These are phyloP conservation scores for Rhynchopsitta pachyrhyncha DNA, from an alignment of 2,113 vertebrate species.

Conservation along the genomic window DNA sequence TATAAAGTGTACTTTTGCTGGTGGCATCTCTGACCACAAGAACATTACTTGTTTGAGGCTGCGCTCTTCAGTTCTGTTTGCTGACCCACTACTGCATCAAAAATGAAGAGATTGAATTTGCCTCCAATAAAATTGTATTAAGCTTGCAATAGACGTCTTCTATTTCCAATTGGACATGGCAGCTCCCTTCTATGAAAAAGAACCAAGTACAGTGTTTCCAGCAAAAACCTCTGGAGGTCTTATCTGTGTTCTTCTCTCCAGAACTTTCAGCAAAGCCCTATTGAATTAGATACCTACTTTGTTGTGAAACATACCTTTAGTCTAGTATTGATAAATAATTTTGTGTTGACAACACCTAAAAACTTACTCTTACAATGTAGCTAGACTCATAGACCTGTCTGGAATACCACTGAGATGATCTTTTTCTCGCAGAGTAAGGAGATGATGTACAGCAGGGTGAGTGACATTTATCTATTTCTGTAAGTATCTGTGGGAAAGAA, in stretches of 20 bases:
- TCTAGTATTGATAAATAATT: neutral
- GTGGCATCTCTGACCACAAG: constrained; percentile 15
- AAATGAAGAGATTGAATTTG: constrained; percentile 56
- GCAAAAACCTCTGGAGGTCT: constrained; percentile 29
- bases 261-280: constrained; percentile 15
- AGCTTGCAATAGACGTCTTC: constrained; percentile 29
- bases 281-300: neutral
- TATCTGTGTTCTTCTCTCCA: constrained; percentile 24
- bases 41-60: neutral
- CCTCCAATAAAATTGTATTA: constrained; percentile 54
- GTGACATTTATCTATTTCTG: neutral
- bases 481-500: neutral
- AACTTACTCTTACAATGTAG: neutral
- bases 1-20: neutral
- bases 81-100: constrained; percentile 65
- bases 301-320: neutral
- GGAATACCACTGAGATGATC: neutral
- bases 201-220: neutral
- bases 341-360: neutral
- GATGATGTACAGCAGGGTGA: neutral
- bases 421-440: neutral
- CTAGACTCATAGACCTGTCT: neutral
- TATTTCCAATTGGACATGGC: constrained; percentile 59
- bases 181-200: constrained; percentile 22
- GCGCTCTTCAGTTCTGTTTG: constrained; percentile 2